Evolutionary conservation across 1,140 invertebrate genomes (phyloP).

Genomic region (Medauroidea extradentata): DNA sequence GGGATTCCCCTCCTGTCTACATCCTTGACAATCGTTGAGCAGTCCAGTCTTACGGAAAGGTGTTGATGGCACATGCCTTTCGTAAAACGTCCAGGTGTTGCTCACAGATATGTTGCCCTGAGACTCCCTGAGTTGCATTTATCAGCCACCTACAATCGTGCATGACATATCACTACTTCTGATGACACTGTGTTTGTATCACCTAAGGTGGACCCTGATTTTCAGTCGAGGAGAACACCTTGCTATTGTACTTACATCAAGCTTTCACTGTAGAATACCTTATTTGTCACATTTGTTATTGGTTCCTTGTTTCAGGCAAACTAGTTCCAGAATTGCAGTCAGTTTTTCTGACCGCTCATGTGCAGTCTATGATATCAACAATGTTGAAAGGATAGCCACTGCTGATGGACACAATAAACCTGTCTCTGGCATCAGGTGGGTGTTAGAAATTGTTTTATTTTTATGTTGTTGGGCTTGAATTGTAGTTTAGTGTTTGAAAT

Average conservation of each 20-base stretch:
- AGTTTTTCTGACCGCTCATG: not conserved
- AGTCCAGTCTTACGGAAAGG: too few species aligned
- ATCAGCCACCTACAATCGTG: not conserved
- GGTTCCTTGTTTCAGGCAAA: not conserved
- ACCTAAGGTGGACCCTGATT: not conserved
- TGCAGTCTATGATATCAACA: not conserved
- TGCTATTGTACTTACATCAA: not conserved
- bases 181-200: not conserved
- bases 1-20: too few species aligned
- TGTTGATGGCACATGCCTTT: too few species aligned
- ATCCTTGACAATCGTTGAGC: too few species aligned
- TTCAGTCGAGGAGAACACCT: not conserved
- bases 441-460: not conserved
- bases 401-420: not conserved
- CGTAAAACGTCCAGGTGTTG: too few species aligned
- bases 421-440: not conserved
- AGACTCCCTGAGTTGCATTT: not conserved
- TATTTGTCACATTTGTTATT: not conserved
- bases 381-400: not conserved
- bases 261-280: too few species aligned
- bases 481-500: not conserved
- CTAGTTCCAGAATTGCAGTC: not conserved
- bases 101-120: too few species aligned
- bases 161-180: not conserved
- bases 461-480: not conserved